Conservation (phyloP, 2,888 invertebrate genomes). For the Meiosimyza platycephala region DNA sequence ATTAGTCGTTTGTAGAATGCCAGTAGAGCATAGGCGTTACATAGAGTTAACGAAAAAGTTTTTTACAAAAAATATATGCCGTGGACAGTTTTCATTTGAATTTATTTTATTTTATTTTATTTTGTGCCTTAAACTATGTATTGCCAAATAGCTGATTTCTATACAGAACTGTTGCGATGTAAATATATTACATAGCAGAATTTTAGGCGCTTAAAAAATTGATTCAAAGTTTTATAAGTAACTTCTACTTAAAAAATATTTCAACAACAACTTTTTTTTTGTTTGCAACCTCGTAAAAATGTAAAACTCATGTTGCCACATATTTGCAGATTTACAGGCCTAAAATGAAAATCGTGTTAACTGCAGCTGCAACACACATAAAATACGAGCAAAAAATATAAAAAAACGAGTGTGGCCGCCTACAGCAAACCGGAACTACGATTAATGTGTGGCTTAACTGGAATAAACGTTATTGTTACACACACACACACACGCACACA, state of each 20-base stretch:
- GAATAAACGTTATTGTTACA: not conserved
- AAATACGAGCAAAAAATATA: not conserved
- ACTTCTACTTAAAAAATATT: too few species aligned
- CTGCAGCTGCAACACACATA: not conserved
- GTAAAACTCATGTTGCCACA: not conserved
- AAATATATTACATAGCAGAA: not conserved
- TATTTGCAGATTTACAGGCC: not conserved
- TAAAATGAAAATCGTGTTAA: slow-evolving; percentile 17
- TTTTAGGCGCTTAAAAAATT: not conserved
- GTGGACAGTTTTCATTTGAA: too few species aligned
- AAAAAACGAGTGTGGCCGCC: not conserved
- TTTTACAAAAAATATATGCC: too few species aligned
- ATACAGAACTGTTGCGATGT: too few species aligned
- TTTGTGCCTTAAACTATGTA: too few species aligned
- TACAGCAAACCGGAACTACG: slow-evolving; percentile 9
- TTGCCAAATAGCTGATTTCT: too few species aligned
- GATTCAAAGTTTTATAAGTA: too few species aligned
- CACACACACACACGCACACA: too few species aligned
- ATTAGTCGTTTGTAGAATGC: not conserved
- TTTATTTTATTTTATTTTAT: too few species aligned
- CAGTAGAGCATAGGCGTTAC: not conserved
- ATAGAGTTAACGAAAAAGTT: not conserved
- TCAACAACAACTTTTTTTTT: too few species aligned
- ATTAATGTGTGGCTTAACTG: not conserved
- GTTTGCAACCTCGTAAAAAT: too few species aligned